These are phyloP conservation scores for Seriola aureovittata DNA, from an alignment of 2,113 vertebrate species.

Conservation along the genomic window DNA sequence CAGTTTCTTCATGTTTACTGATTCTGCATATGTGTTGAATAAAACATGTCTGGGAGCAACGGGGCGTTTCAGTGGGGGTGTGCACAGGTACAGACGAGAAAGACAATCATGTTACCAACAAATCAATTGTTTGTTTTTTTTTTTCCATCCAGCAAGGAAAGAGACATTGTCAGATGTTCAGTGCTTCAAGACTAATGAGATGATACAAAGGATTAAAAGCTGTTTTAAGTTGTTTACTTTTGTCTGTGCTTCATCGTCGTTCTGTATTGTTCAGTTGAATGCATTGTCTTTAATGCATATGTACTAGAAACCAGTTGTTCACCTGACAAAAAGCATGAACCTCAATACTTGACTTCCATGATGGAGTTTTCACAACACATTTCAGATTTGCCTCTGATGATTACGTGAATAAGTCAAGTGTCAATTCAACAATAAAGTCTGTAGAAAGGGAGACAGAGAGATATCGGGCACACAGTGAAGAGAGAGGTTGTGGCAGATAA, in stretches of 20 bases:
- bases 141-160: neutral
- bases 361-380: neutral
- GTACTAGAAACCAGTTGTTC: neutral
- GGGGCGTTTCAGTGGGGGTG: neutral
- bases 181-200: neutral
- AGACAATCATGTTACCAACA: neutral
- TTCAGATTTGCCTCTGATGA: neutral
- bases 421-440: too few relatives aligned
- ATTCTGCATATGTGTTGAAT: slow-evolving; percentile 24
- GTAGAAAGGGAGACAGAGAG: too few relatives aligned
- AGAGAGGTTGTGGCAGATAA: too few relatives aligned
- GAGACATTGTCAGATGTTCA: neutral
- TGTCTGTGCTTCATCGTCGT: too few relatives aligned
- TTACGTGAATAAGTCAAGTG: neutral
- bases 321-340: neutral
- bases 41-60: slow-evolving; percentile 23
- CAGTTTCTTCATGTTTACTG: slow-evolving; percentile 12
- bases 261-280: neutral
- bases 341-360: neutral
- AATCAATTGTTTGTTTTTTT: neutral
- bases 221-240: neutral
- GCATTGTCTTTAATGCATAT: too few relatives aligned
- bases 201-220: neutral
- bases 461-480: too few relatives aligned
- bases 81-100: neutral